These are phyloP conservation scores for Drosophila grimshawi DNA, from an alignment of 1,140 invertebrate species.

Conservation along the genomic window DNA sequence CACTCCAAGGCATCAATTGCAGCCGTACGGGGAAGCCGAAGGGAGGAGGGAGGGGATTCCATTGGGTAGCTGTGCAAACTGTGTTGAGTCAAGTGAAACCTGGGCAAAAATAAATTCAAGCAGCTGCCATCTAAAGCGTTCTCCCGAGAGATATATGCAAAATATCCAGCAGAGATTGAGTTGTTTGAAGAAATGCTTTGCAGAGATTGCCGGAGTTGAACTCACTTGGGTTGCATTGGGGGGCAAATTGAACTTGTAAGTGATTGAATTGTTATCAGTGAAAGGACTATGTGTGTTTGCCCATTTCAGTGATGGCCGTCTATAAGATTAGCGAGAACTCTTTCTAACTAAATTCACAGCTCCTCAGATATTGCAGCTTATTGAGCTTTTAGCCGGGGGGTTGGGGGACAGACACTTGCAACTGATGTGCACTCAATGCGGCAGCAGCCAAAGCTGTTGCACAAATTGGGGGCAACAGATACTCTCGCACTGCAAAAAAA, in stretches of 20 bases:
- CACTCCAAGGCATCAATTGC: conserved; percentile 28
- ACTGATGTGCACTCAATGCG: not conserved
- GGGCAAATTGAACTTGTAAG: conserved; percentile 72
- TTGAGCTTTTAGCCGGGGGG: not conserved
- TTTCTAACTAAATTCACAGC: not conserved
- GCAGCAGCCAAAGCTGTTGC: not conserved
- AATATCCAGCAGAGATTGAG: not conserved
- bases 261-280: conserved; percentile 78
- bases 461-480: not conserved
- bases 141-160: conserved; percentile 15
- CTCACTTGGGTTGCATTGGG: conserved; percentile 52
- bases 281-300: conserved; percentile 66
- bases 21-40: not conserved
- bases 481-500: conserved; percentile 10
- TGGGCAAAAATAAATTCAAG: conserved; percentile 41
- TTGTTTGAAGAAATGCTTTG: not conserved
- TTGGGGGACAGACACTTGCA: not conserved
- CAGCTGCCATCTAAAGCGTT: conserved; percentile 46
- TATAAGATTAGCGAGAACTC: conserved; percentile 11
- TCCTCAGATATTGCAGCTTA: not conserved
- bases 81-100: conserved; percentile 59
- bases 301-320: conserved; percentile 52
- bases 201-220: conserved; percentile 31
- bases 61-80: conserved; percentile 56
- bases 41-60: conserved; percentile 14